Percentiles rank a stretch among this genome's conserved stretches.
Evolutionary conservation across 2,797 vertebrate species (phyloP).

Genomic region (Gorsachius magnificus): DNA sequence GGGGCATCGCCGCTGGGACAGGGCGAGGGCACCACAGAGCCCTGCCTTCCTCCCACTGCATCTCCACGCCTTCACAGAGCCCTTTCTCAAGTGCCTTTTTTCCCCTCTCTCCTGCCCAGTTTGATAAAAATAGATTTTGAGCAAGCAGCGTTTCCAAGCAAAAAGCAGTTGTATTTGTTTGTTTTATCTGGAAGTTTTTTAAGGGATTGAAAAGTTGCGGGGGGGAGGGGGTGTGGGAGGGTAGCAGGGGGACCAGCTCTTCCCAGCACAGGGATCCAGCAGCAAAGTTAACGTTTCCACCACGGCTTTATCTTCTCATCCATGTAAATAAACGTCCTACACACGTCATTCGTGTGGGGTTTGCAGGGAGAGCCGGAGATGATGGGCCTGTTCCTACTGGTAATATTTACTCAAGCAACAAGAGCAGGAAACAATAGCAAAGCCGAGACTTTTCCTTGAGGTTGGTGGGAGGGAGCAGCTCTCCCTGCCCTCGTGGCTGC

Average conservation of each 20-base stretch:
- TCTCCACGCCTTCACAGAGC: neutral
- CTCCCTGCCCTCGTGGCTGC: neutral
- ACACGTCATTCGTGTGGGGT: slow-evolving; percentile 46
- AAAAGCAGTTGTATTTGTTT: slow-evolving; percentile 50
- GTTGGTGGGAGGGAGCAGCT: slow-evolving; percentile 16
- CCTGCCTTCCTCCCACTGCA: neutral
- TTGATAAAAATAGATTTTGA: slow-evolving; percentile 65
- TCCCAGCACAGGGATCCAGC: slow-evolving; percentile 24
- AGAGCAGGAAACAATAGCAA: slow-evolving; percentile 65
- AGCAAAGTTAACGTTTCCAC: slow-evolving; percentile 51
- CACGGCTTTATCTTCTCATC: slow-evolving; percentile 57
- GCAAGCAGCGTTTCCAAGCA: slow-evolving; percentile 56
- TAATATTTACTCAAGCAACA: slow-evolving; percentile 67
- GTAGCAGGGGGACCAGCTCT: neutral
- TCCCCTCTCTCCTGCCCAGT: slow-evolving; percentile 12
- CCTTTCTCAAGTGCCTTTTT: slow-evolving; percentile 6
- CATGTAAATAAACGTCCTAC: slow-evolving; percentile 60
- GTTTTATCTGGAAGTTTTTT: slow-evolving; percentile 64
- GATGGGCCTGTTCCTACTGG: slow-evolving; percentile 67
- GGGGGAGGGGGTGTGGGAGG: no score
- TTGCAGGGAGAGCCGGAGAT: slow-evolving; percentile 61
- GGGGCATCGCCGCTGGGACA: neutral
- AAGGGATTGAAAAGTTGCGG: slow-evolving; percentile 5
- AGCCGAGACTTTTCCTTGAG: slow-evolving; percentile 42
- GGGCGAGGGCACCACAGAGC: neutral